Base-by-base conservation (phyloP, 2,797 vertebrate genomes). In the Peromyscus aztecus region DNA sequence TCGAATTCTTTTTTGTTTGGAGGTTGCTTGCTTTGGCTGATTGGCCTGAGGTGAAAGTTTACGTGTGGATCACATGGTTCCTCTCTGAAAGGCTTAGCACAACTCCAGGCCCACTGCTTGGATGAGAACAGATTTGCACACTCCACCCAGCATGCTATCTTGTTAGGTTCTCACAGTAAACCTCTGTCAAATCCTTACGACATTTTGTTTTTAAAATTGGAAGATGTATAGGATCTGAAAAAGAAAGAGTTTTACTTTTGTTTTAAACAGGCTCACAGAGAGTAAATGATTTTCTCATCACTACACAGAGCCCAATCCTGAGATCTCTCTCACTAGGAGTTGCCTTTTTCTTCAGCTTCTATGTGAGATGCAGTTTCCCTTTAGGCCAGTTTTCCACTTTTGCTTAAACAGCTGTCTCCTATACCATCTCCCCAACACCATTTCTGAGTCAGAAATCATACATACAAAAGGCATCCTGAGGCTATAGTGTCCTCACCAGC, bases 41-140 rank as follows among this genome's bases (percentile, higher is more conserved):
- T 80, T 94, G 80, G 43, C 23, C 77, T 80, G 57, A 95, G 37
- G 31, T 89, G 6, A 94, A 27, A 89, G 71, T 93, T 76, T 6
- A 67, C 16, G 9, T 89, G 17, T 71, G 52, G 57, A 76, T 86
- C 55, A 49, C 21, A 46, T 31, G 76, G 83, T 86, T 85, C n/a
- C 77, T 76, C 61, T 89, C 78, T 78, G 55, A 93, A 89, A 65
- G 52, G 17, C 49, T 92, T 61, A 94, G 67, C 49, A 84, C 73
- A 91, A 63, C 75, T 55, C 75, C 52, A 55, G 65, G 27, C 40
- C 43, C 16, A 34, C 13, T 34, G 31, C 78, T 83, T 76, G 81
- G 81, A 86, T 89, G 17, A 93, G 86, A 96, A 93, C 11, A 24
- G 82, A 75, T 83, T 94, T 91, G 57, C 90, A 43, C 71, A 91